phyloP scores from a whole-genome alignment of 1,140 invertebrate species.

The Bombus pascuorum region DNA sequence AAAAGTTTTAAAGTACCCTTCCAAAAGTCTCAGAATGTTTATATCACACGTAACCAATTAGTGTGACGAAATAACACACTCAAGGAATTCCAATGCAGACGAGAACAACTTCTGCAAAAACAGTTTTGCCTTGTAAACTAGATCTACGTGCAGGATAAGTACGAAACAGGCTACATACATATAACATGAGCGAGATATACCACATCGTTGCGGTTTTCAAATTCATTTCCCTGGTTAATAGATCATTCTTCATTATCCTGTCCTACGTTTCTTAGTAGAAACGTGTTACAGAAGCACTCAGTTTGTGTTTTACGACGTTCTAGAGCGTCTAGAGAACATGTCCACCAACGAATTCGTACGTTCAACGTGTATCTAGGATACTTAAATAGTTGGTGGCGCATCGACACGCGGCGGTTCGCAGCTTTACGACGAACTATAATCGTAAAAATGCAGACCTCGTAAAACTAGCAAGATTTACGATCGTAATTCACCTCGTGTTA shows the following conservation, averaged over 20 bases:
- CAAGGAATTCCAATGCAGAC: neutral
- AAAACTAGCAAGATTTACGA: constrained; percentile 11
- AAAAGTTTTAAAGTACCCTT: too few relatives aligned
- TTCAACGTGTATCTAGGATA: neutral
- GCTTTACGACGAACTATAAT: constrained; percentile 28
- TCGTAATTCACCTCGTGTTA: constrained; percentile 27
- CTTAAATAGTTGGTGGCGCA: neutral
- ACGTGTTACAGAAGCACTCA: neutral
- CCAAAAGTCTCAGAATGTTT: too few relatives aligned
- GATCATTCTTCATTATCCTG: constrained; percentile 5
- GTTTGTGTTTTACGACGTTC: neutral
- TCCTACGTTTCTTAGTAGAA: neutral
- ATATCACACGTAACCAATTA: too few relatives aligned
- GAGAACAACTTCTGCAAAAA: neutral
- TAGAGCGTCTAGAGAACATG: neutral
- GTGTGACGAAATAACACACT: too few relatives aligned
- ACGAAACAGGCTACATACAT: neutral
- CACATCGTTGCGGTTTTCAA: constrained; percentile 35
- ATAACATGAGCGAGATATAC: constrained; percentile 2
- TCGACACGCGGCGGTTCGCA: neutral
- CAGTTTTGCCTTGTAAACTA: too few relatives aligned
- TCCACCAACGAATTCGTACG: neutral
- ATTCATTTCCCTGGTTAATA: constrained; percentile 18
- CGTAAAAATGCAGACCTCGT: constrained; percentile 24
- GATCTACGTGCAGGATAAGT: too few relatives aligned